phyloP scores from a whole-genome alignment of 2,113 vertebrate species.

The Macquaria ambigua region DNA sequence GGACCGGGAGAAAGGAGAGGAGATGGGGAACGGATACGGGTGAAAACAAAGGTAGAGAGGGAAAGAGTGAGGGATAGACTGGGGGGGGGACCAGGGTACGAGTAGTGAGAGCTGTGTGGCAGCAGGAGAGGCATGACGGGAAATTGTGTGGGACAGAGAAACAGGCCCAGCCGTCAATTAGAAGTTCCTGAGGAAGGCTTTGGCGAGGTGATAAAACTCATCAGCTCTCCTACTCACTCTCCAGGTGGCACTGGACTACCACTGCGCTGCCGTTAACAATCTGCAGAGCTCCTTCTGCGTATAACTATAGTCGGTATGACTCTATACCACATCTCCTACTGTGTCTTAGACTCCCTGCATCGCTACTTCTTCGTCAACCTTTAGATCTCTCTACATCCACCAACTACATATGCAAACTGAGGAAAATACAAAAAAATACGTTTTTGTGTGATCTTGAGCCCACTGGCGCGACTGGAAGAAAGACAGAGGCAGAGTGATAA shows the following conservation, averaged over 20 bases:
- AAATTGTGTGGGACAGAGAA: slow-evolving; percentile 83
- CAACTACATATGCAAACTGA: slow-evolving; percentile 6
- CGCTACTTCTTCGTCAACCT: slow-evolving; percentile 23
- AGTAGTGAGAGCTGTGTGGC: slow-evolving; percentile 73
- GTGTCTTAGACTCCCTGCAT: slow-evolving; percentile 32
- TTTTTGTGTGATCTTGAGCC: slow-evolving; percentile 26
- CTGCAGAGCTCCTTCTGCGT: slow-evolving; percentile 53
- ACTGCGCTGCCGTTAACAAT: slow-evolving; percentile 71
- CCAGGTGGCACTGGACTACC: slow-evolving; percentile 66
- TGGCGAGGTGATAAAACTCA: slow-evolving; percentile 82
- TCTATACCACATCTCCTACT: slow-evolving; percentile 20
- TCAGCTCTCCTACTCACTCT: slow-evolving; percentile 77
- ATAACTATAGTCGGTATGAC: slow-evolving; percentile 53
- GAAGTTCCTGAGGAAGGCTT: slow-evolving; percentile 76
- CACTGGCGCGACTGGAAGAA: slow-evolving; percentile 12
- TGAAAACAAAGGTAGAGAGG: slow-evolving; percentile 88
- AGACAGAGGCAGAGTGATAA: slow-evolving; percentile 64
- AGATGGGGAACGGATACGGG: slow-evolving; percentile 84
- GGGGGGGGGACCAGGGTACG: slow-evolving; percentile 77
- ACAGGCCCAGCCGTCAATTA: slow-evolving; percentile 80
- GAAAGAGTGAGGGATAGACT: slow-evolving; percentile 80
- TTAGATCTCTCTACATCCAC: slow-evolving; percentile 18
- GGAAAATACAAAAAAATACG: background rate
- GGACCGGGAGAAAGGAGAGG: slow-evolving; percentile 91
- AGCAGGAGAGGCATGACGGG: slow-evolving; percentile 78